Base-by-base conservation (phyloP, 2,888 invertebrate genomes). In the Alloscopus bannaensis region DNA sequence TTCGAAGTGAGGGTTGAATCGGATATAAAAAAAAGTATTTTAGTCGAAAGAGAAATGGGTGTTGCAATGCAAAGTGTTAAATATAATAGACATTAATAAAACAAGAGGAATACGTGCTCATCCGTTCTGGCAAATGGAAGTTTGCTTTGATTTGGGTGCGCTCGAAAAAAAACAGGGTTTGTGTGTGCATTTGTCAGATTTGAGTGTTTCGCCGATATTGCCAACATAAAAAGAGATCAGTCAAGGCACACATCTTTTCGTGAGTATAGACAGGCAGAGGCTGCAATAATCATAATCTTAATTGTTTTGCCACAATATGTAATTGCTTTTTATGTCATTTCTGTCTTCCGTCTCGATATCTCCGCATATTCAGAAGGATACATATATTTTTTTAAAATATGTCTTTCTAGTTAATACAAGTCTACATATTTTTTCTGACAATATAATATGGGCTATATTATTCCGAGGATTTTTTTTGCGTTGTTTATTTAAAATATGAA, bases 81-180 rank as follows among this genome's bases (percentile, higher is more conserved):
- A 36, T 8, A 36, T 36, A 8, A 13, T 36, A 36, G 13, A 8
- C 24, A 69, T 69, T 77, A 77, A 77, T 77, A 70, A 77, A 77
- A 77, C 77, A 77, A 77, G 62, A 47, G 64, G 59, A 52, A 77
- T 62, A 64, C 64, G 64, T 69, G 64, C 65, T 66, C 71, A 59
- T 26, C 71, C 78, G 57, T 71, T 65, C 31, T 55, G 71, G 50
- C 72, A 68, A 68, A 68, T 68, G 66, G n/a, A n/a, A n/a, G n/a
- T 59, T 20, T 13, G 52, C 52, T 3, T 18, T 52, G 3, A 36
- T 20, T 52, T 22, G 52, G 11, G 13, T 36, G 36, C 36, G 36
- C 36, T 47, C 4, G 18, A 13, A 52, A 52, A 52, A 52, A 52
- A 24, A 52, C 13, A 13, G 36, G 6, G 36, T 8, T 13, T 8